Percentiles rank a stretch among this genome's conserved stretches.
These are phyloP conservation scores for Oxyruncus cristatus DNA, from an alignment of 2,113 vertebrate species.

Conservation along the genomic window DNA sequence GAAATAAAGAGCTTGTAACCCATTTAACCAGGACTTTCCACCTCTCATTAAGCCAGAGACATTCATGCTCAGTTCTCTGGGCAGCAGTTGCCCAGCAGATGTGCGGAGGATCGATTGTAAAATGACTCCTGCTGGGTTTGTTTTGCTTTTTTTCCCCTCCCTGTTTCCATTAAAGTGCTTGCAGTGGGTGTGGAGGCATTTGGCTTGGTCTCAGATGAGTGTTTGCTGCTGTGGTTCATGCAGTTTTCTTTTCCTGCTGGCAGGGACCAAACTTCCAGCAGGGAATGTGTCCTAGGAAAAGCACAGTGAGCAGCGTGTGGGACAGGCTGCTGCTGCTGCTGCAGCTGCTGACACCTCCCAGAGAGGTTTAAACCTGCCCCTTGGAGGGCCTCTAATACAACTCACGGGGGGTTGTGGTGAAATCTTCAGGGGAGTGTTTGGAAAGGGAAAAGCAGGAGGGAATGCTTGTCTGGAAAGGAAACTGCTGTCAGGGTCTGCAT, in stretches of 20 bases:
- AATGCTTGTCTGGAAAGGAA: background rate
- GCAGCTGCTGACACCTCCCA: background rate
- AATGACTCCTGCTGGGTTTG: background rate
- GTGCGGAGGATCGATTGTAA: background rate
- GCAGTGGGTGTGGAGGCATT: background rate
- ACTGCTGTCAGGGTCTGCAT: background rate
- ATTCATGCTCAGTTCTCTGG: conserved; percentile 15
- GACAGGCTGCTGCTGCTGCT: background rate
- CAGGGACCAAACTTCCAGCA: background rate
- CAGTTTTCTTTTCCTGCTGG: background rate
- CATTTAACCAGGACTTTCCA: conserved; percentile 48
- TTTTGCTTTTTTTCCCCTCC: background rate
- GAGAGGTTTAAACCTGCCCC: background rate
- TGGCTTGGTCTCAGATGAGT: background rate
- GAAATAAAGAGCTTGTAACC: conserved; percentile 40
- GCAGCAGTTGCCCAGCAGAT: conserved; percentile 16
- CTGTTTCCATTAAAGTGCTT: background rate
- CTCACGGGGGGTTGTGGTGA: rapidly evolving
- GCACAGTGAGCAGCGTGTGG: background rate
- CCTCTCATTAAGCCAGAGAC: conserved; percentile 21
- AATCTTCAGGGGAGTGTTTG: background rate
- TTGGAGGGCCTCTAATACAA: background rate
- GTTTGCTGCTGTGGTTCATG: background rate
- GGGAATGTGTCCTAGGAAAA: background rate
- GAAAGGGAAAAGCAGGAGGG: background rate